Base-by-base conservation (phyloP, 2,888 invertebrate genomes). In the Stenodera caucasica region DNA sequence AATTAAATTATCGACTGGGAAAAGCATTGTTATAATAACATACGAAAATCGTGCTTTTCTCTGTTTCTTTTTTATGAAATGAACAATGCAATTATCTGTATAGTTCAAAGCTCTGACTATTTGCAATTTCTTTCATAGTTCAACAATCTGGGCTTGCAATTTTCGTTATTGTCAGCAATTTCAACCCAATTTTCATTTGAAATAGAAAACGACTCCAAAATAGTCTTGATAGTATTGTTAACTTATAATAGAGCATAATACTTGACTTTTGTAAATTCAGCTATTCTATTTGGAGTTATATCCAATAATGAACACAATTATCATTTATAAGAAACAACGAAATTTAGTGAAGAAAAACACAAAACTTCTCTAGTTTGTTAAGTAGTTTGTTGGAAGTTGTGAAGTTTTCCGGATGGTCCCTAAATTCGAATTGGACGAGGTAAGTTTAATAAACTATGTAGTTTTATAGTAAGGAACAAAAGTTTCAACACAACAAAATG, bases 81-180 rank as follows among this genome's bases (percentile, higher is more conserved):
- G 37, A 6, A 6, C 21, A 45, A 45, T 45, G 9, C 23, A 12
- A 12, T 12, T 26, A 7, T 26, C 3, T 45, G 12, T 21, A 6
- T 12, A 23, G 45, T n/a, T 23, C 12, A 45, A 21, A 40, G 40
- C 18, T 15, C 40, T 26, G 7, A 26, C 26, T 40, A 9, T 40
- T 40, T 40, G 40, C 14, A 40, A 40, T 15, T 40, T 40, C 40
- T 40, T 40, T 11, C 40, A 40, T 18, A 15, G 9, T 18, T 18
- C 40, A 9, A 4, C 40, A 40, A 14, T 18, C 12, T 11, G 12
- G 21, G 2, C 6, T 21, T 23, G 45, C 21, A 23, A 45, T 45
- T 45, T 11, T 45, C 21, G 45, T 45, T 45, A 40, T 40, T 40
- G 40, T 40, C 40, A 40, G 40, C 40, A 40, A 18, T 40, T 40